Evolutionary conservation across 2,888 invertebrate genomes (phyloP).

Genomic region (Pterobdella sp.): DNA sequence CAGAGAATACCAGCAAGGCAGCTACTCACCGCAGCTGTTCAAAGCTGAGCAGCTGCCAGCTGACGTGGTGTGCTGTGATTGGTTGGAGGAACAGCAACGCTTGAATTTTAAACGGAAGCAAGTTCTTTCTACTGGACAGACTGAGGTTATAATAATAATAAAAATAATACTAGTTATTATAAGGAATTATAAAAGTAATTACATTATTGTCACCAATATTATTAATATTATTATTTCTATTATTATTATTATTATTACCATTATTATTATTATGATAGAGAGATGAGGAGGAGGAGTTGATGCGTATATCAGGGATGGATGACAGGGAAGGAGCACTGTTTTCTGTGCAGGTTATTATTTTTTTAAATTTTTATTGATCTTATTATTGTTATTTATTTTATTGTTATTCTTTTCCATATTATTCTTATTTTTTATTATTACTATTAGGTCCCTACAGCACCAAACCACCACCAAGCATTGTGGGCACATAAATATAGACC

Average conservation of each 20-base stretch:
- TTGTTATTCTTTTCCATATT: no score
- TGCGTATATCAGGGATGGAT: slow-evolving; percentile 65
- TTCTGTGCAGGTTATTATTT: slow-evolving; percentile 81
- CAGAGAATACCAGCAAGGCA: slow-evolving; percentile 67
- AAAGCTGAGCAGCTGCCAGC: slow-evolving; percentile 61
- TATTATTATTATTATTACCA: neutral
- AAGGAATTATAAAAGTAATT: no score
- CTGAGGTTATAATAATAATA: slow-evolving; percentile 56
- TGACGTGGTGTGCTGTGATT: slow-evolving; percentile 68
- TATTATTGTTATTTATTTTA: no score
- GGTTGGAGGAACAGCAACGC: slow-evolving; percentile 67
- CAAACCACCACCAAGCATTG: slow-evolving; percentile 66
- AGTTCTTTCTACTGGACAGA: slow-evolving; percentile 53
- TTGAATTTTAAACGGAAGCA: slow-evolving; percentile 66
- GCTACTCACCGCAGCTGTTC: slow-evolving; percentile 73
- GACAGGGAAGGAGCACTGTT: slow-evolving; percentile 76
- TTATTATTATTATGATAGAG: slow-evolving; percentile 38
- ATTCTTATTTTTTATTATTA: no score
- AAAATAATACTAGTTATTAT: no score
- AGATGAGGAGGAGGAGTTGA: slow-evolving; percentile 63
- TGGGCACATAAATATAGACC: slow-evolving; percentile 99
- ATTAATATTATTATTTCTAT: no score
- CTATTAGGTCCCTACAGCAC: slow-evolving; percentile 70
- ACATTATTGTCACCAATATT: no score
- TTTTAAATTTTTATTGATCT: no score